Base-by-base conservation (phyloP, 2,797 vertebrate genomes). In the Intellagama lesueurii region DNA sequence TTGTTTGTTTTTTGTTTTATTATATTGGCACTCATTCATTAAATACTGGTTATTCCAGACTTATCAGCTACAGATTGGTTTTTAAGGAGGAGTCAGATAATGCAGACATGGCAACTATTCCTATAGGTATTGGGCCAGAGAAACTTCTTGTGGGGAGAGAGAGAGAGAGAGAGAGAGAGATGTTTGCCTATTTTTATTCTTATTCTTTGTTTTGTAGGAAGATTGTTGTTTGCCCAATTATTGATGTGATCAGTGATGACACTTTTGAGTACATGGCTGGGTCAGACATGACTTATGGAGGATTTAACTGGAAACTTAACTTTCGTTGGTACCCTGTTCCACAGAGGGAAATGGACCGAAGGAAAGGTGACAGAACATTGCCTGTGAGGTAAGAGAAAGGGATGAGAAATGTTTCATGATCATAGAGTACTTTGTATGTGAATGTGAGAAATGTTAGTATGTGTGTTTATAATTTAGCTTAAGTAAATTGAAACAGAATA, bases 221-320 rank as follows among this genome's bases (percentile, higher is more conserved):
- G 89, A 97, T 97, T 1, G 98, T 98, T 88, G 98, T 98, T 28
- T 98, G 98, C 72, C 98, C 98, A 0, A 98, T 98, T 94, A 98
- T 98, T 44, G 98, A 98, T 73, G 98, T 98, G 86, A 99, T 99
- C 97, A 99, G 99, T 0, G 99, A 99, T 19, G 99, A 99, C 91
- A 99, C 99, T 0, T 99, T 99, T 75, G 99, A 99, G 93, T 99
- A 99, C 95, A 99, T 99, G 99, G 99, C 99, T 3, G 99, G 99
- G 0, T 99, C 99, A 0, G 99, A 99, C 91, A 99, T 99, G 99
- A 99, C 99, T 2, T 99, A 99, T 0, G 99, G 99, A 0, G 99
- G 99, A 78, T 99, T 99, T 96, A 99, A 99, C 97, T 99, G 99
- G 99, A 99, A 99, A 93, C 98, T 99, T 32, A 99, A 99, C 95